Evolutionary conservation across 2,797 vertebrate species (phyloP).

Genomic region (Peromyscus attwateri): DNA sequence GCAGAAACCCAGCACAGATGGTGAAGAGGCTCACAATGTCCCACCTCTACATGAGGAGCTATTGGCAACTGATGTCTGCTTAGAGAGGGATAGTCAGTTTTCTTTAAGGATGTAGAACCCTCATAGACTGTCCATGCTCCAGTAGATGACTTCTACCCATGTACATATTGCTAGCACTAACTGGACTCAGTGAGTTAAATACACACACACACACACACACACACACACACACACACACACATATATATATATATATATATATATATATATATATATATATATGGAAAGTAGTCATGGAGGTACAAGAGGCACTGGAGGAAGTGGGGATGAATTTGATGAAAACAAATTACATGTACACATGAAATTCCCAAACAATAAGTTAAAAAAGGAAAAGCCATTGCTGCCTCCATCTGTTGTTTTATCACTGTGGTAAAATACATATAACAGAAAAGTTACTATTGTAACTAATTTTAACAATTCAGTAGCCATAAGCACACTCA

Average conservation of each 20-base stretch:
- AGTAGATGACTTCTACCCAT: not conserved
- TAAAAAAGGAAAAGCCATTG: not conserved
- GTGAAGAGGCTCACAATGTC: not conserved
- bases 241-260: no score
- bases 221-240: no score
- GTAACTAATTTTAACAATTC: constrained; percentile 17
- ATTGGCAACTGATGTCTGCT: not conserved
- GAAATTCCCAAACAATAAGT: not conserved
- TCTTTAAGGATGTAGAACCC: not conserved
- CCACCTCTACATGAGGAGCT: no score
- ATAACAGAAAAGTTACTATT: not conserved
- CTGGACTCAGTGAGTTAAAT: not conserved
- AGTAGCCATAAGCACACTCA: not conserved
- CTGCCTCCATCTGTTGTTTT: not conserved
- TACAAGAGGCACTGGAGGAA: not conserved
- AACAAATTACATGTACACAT: not conserved
- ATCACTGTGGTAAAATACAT: not conserved
- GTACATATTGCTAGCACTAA: not conserved
- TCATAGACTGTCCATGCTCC: not conserved
- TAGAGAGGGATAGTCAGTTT: not conserved
- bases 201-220: no score
- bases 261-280: no score
- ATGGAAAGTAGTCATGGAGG: not conserved
- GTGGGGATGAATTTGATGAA: not conserved
- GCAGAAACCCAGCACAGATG: not conserved